Percentiles rank a stretch among this genome's conserved stretches.
Evolutionary conservation across 2,113 vertebrate species (phyloP).

Genomic region (Sula dactylatra): DNA sequence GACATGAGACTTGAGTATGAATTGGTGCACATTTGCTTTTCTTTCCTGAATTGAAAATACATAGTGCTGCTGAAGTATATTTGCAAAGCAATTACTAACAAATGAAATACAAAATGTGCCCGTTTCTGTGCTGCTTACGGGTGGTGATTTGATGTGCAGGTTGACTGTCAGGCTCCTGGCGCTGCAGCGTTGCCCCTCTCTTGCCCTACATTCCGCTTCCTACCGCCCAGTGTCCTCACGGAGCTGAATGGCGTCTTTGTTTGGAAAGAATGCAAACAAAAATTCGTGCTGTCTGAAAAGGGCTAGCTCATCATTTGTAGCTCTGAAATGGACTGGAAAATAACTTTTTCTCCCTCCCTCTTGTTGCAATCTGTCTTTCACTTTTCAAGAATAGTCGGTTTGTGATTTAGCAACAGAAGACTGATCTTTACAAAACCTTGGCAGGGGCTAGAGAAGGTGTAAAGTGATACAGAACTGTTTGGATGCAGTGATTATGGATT

Average conservation of each 20-base stretch:
- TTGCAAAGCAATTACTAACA: background rate
- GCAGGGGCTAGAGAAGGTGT: background rate
- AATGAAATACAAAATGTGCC: fast-evolving
- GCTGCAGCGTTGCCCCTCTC: background rate
- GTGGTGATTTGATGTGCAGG: background rate
- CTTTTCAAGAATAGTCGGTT: background rate
- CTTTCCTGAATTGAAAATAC: fast-evolving
- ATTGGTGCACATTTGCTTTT: background rate
- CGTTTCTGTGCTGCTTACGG: fast-evolving
- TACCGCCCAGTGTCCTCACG: background rate
- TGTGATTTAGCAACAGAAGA: background rate
- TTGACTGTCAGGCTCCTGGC: background rate
- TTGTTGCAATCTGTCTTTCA: background rate
- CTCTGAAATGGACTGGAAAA: background rate
- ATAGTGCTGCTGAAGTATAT: fast-evolving
- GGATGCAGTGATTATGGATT: background rate
- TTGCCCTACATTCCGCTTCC: conserved; percentile 13
- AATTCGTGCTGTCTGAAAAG: background rate
- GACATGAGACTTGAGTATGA: fast-evolving
- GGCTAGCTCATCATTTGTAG: conserved; percentile 15
- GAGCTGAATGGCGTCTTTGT: conserved; percentile 36
- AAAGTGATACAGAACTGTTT: background rate
- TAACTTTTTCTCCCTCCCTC: background rate
- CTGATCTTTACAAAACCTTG: background rate
- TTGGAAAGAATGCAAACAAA: conserved; percentile 16